Evolutionary conservation across 2,888 invertebrate genomes (phyloP), one percentile per base, ranked within the genome.

Genomic region (Caenorhabditis macrosperma): DNA sequence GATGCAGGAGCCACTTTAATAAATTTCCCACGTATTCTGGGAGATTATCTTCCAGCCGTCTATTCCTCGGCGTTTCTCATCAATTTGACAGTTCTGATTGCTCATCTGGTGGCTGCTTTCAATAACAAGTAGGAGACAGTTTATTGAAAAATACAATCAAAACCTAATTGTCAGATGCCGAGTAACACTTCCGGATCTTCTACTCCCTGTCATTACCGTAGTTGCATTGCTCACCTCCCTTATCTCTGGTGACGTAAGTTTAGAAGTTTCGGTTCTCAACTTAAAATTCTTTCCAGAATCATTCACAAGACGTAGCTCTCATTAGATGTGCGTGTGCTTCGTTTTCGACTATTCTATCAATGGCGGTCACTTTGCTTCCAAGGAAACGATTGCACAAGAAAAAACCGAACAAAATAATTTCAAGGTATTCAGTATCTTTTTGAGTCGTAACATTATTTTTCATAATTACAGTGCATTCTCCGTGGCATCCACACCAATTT

Each of bases 401-500:
- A 44, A 38, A 60, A 17, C 82, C 82, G 26, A 83, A 83, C 46
- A 75, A 55, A 35, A 80, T 83, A 10, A 46, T 84, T 46, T 71
- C 78, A 0, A 82, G 82, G 82, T 82, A 57, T 20, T 12, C 1
- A 35, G 38, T 64, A 6, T 9, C 3, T 38, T 10, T 12, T 38
- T 12, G 38, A 12, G 3, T 9, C 5, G 6, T 10, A 38, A 10
- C 41, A 35, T 15, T 20, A 68, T 17, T 33, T 64, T 20, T 22
- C 12, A 4, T 24, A 17, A 9, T 66, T 82, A 67, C 67, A 87
- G 87, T 55, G 88, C 88, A 1, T 88, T 88, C 71, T 87, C 86
- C 0, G 83, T 88, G 6, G 88, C 88, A 9, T 83, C 83, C 15
- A 87, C 88, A 35, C 87, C 85, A 0, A 60, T 60, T 0, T 87